These are phyloP conservation scores for Cantharis rufa DNA, from an alignment of 2,888 invertebrate genomes.

Conservation along the genomic window DNA sequence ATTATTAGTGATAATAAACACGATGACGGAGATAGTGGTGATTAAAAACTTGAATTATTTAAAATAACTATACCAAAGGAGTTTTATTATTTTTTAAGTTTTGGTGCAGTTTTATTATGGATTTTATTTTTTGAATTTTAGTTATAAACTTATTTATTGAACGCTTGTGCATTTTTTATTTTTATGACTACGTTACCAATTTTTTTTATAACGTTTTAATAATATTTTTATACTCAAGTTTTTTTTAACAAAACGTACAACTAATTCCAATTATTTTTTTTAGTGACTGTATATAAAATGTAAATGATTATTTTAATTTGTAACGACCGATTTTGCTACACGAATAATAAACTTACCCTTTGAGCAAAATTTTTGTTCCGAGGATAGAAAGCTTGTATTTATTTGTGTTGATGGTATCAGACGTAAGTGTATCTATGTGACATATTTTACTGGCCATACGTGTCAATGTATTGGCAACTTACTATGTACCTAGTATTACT, in stretches of 20 bases:
- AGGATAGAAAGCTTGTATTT: background rate
- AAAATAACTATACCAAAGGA: slow-evolving; percentile 33
- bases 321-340: background rate
- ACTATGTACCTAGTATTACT: background rate
- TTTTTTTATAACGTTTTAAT: slow-evolving; percentile 15
- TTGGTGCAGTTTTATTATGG: slow-evolving; percentile 21
- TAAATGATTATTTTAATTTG: background rate
- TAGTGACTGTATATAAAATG: background rate
- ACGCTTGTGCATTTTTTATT: slow-evolving; percentile 17
- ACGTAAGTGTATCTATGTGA: background rate
- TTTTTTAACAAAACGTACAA: slow-evolving; percentile 16
- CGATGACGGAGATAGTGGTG: slow-evolving; percentile 7
- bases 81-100: slow-evolving; percentile 24
- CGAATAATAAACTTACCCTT: background rate
- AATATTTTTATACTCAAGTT: slow-evolving; percentile 26
- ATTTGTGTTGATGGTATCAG: background rate
- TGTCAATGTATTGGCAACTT: background rate
- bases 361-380: background rate
- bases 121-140: slow-evolving; percentile 9
- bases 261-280: slow-evolving; percentile 6
- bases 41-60: slow-evolving; percentile 16
- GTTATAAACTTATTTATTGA: slow-evolving; percentile 25
- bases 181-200: slow-evolving; percentile 25
- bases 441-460: background rate
- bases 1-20: background rate